Evolutionary conservation across 2,888 invertebrate species (phyloP).

Genomic region (Catocala sponsa): DNA sequence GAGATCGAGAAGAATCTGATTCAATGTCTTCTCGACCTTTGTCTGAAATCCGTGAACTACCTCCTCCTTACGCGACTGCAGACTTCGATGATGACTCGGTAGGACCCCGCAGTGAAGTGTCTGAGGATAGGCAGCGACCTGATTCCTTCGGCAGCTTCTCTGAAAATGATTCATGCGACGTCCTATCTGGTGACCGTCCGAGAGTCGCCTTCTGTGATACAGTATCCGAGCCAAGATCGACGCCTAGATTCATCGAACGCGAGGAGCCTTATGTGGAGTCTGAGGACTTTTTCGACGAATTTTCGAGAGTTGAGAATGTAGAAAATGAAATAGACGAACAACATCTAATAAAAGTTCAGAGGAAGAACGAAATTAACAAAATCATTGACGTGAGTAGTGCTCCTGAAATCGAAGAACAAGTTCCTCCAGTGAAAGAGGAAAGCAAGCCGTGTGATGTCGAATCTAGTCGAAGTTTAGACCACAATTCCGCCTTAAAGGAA

Average conservation of each 20-base stretch:
- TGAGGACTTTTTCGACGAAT: slow-evolving; percentile 76
- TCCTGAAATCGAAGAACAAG: slow-evolving; percentile 62
- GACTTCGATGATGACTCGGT: slow-evolving; percentile 84
- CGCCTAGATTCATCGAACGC: slow-evolving; percentile 81
- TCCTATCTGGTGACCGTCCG: slow-evolving; percentile 69
- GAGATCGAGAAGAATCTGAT: slow-evolving; percentile 88
- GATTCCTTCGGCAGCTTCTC: slow-evolving; percentile 85
- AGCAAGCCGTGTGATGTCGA: slow-evolving; percentile 67
- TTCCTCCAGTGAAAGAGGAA: slow-evolving; percentile 64
- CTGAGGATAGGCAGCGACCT: slow-evolving; percentile 81
- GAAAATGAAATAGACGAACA: slow-evolving; percentile 82
- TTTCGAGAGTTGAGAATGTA: slow-evolving; percentile 73
- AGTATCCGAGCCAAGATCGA: slow-evolving; percentile 80
- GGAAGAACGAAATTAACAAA: slow-evolving; percentile 84
- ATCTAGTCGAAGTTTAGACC: slow-evolving; percentile 73
- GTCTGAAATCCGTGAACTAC: slow-evolving; percentile 88
- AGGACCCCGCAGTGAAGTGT: slow-evolving; percentile 81
- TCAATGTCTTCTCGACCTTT: slow-evolving; percentile 85
- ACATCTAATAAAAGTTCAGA: slow-evolving; percentile 79
- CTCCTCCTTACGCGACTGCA: slow-evolving; percentile 83
- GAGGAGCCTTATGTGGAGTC: slow-evolving; percentile 84
- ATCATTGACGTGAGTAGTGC: slow-evolving; percentile 70
- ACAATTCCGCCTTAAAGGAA: slow-evolving; percentile 76
- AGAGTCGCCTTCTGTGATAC: slow-evolving; percentile 76
- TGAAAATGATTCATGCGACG: slow-evolving; percentile 83